These are phyloP conservation scores for Podarcis cretensis DNA, from an alignment of 2,113 vertebrate genomes.

Conservation along the genomic window DNA sequence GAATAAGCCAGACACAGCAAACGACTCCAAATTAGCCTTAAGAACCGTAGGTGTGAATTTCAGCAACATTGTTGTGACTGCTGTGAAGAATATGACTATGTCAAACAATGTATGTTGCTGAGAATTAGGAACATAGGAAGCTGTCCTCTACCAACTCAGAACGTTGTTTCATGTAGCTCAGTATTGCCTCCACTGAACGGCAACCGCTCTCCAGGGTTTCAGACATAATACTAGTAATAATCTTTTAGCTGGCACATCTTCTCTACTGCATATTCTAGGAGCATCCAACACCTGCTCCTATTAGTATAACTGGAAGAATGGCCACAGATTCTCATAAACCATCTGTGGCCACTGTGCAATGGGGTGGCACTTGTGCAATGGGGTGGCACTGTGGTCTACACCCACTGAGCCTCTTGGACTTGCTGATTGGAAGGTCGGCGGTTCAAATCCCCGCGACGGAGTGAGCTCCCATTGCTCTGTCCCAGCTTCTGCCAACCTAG, in stretches of 20 bases:
- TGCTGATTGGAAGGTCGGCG: no score
- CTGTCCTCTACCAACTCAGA: no score
- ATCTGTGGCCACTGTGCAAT: no score
- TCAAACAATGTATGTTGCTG: background rate
- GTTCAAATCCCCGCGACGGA: no score
- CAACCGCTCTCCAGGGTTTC: no score
- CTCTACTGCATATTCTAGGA: background rate
- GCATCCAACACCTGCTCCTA: background rate
- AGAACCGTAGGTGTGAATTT: background rate
- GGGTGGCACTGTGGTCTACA: no score
- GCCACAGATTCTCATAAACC: background rate
- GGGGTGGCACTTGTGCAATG: no score
- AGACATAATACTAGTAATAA: background rate
- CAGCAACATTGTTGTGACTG: background rate
- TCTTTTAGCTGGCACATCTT: background rate
- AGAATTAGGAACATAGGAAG: background rate
- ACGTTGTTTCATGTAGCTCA: no score
- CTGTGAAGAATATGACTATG: background rate
- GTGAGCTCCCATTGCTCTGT: no score
- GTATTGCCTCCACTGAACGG: no score
- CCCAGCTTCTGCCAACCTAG: no score
- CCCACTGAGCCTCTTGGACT: no score
- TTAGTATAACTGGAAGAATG: background rate
- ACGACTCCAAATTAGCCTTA: background rate
- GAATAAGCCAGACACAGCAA: background rate